A percentile compares a stretch with the other conserved stretches of the same genome.
Evolutionary conservation across 1,140 invertebrate species (phyloP).

Genomic region (Leptinotarsa defecta): DNA sequence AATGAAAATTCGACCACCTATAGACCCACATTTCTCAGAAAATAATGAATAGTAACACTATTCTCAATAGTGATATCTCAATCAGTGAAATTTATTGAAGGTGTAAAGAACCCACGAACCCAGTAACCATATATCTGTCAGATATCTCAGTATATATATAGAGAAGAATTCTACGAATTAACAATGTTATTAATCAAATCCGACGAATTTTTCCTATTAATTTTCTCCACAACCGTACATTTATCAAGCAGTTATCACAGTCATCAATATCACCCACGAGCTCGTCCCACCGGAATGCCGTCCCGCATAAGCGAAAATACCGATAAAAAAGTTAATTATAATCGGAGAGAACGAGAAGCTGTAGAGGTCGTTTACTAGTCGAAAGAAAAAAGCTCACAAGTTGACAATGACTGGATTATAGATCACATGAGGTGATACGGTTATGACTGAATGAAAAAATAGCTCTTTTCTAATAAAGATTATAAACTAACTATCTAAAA

Average conservation of each 20-base stretch:
- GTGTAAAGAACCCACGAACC: neutral
- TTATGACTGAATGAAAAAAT: too few relatives aligned
- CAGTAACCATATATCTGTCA: conserved; percentile 5
- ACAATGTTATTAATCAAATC: conserved; percentile 3
- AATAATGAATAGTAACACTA: neutral
- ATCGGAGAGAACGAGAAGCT: conserved; percentile 15
- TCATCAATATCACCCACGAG: conserved; percentile 24
- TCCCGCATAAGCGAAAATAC: conserved; percentile 15
- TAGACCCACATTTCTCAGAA: neutral
- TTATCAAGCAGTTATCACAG: conserved; percentile 19
- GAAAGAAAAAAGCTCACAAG: too few relatives aligned
- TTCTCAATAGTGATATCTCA: neutral
- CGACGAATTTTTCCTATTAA: conserved; percentile 15
- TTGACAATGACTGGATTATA: too few relatives aligned
- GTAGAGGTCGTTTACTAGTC: too few relatives aligned
- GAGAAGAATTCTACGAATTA: conserved; percentile 3
- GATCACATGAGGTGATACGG: too few relatives aligned
- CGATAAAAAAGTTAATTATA: conserved; percentile 30
- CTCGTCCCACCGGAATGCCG: neutral
- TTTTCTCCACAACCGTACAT: conserved; percentile 6
- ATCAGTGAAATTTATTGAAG: neutral
- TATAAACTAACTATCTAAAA: too few relatives aligned
- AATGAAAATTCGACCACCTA: too few relatives aligned
- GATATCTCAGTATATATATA: conserved; percentile 1
- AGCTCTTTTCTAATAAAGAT: too few relatives aligned